Evolutionary conservation across 2,888 invertebrate genomes (phyloP).

Genomic region (Belgica antarctica): DNA sequence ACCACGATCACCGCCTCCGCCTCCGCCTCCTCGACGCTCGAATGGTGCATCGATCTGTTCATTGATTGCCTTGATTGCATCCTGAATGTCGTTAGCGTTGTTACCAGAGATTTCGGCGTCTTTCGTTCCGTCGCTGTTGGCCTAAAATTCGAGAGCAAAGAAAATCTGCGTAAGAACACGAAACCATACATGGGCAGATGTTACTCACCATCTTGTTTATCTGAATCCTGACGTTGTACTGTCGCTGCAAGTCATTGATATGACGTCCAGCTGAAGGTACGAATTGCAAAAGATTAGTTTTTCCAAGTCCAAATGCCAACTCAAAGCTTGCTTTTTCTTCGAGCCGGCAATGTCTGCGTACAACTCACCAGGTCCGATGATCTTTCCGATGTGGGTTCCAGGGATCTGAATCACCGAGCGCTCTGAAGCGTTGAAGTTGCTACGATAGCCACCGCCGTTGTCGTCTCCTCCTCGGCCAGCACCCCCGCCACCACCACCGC

Average conservation of each 20-base stretch:
- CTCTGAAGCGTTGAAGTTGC: constrained; percentile 14
- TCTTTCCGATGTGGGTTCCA: constrained; percentile 14
- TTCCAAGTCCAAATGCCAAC: too few species aligned
- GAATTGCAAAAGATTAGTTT: too few species aligned
- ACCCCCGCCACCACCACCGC: background rate
- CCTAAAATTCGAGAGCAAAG: background rate
- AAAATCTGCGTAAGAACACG: background rate
- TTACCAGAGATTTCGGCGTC: constrained; percentile 28
- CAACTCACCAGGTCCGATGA: too few species aligned
- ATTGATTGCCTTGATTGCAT: constrained; percentile 24
- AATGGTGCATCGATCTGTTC: constrained; percentile 23
- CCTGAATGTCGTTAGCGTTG: constrained; percentile 8
- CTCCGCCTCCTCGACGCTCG: background rate
- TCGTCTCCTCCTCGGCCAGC: background rate
- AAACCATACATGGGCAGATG: too few species aligned
- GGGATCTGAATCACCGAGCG: constrained; percentile 10
- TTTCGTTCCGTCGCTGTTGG: constrained; percentile 21
- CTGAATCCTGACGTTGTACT: constrained; percentile 27
- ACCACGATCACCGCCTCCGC: background rate
- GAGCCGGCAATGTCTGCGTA: too few species aligned
- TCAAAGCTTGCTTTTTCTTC: too few species aligned
- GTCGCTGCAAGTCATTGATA: constrained; percentile 16
- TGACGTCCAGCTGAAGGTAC: constrained; percentile 29
- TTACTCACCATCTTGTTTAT: constrained; percentile 24
- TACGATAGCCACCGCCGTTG: constrained; percentile 18